phyloP scores from a whole-genome alignment of 2,888 invertebrate genomes.

The Sinopyrophorus schimmeli region DNA sequence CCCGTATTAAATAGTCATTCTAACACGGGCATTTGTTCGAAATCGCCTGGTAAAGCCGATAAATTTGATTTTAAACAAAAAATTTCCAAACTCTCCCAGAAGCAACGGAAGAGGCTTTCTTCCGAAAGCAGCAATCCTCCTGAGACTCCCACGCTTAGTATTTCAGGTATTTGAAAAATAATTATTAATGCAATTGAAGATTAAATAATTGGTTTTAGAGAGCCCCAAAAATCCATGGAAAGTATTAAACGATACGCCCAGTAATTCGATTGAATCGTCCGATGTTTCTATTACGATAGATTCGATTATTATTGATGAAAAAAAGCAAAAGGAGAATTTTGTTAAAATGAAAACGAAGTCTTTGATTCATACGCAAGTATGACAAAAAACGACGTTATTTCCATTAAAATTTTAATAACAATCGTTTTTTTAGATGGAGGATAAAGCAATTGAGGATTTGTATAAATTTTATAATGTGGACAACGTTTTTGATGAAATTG shows the following conservation, averaged over 20 bases:
- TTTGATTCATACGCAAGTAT: slow-evolving; percentile 75
- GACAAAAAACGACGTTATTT: too few species aligned
- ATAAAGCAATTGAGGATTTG: slow-evolving; percentile 81
- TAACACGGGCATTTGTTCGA: slow-evolving; percentile 25
- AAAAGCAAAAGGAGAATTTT: slow-evolving; percentile 70
- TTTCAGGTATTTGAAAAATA: slow-evolving; percentile 19
- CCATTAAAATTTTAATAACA: too few species aligned
- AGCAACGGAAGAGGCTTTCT: slow-evolving; percentile 65
- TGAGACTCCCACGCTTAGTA: slow-evolving; percentile 14
- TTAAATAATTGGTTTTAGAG: slow-evolving; percentile 37
- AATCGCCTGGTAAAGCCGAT: slow-evolving; percentile 45
- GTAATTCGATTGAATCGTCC: slow-evolving; percentile 32
- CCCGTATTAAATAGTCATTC: slow-evolving; percentile 45
- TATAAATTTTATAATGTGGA: slow-evolving; percentile 73
- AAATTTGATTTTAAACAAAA: slow-evolving; percentile 41
- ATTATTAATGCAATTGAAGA: background rate
- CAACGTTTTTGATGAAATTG: slow-evolving; percentile 71
- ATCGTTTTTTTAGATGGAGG: slow-evolving; percentile 69
- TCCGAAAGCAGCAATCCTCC: slow-evolving; percentile 54
- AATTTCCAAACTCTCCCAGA: slow-evolving; percentile 63
- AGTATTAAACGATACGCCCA: too few species aligned
- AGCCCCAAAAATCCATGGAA: slow-evolving; percentile 57
- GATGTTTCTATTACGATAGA: slow-evolving; percentile 47
- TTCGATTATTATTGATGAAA: slow-evolving; percentile 73
- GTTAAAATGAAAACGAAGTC: slow-evolving; percentile 74